Base-by-base conservation (phyloP, 2,888 invertebrate species). In the Stenichneumon culpator region DNA sequence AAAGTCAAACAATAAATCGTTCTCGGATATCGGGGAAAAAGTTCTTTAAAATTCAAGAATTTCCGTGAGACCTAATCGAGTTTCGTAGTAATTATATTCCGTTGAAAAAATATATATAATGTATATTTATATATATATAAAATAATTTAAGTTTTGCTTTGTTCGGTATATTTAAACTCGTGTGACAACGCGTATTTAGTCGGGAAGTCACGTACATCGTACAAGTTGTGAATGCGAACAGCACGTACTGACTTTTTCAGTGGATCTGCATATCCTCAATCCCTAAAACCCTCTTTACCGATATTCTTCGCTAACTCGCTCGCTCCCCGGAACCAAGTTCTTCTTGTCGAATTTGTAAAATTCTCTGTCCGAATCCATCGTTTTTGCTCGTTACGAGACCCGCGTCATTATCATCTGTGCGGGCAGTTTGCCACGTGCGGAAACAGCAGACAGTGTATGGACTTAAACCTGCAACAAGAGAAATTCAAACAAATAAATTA, bases 401-500 rank as follows among this genome's bases (percentile, higher is more conserved):
- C 68, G 84, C 57, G 68, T 65, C 65, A 85, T 89, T 88, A 92
- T 93, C 93, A 94, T 92, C 94, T 94, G 90, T 94, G 94, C 87
- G 97, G 97, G 93, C 98, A 98, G 94, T 97, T 97, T 92, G 96
- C 96, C 93, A 97, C 97, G 94, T 97, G 96, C 74, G 98, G 98
- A 94, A 97, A 98, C 89, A 98, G 95, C 94, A 97, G 97, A 94
- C 98, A 98, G 94, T 98, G 98, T 89, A 98, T 95, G 86, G 98
- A 98, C 91, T 97, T 96, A 94, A 98, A 98, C 94, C 97, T 97
- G 96, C 77, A 96, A 90, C 82, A 84, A 67, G 79, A 86, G 86
- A 52, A 79, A 74, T 57, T 57, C 52, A 47, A 73, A 50, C 36
- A 72, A n/a, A 22, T 47, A 60, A n/a, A n/a, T n/a, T 57, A 19